A percentile compares a stretch with the other conserved stretches of the same genome.
phyloP scores from a whole-genome alignment of 2,113 vertebrate genomes.

The Dipodomys stephensi region DNA sequence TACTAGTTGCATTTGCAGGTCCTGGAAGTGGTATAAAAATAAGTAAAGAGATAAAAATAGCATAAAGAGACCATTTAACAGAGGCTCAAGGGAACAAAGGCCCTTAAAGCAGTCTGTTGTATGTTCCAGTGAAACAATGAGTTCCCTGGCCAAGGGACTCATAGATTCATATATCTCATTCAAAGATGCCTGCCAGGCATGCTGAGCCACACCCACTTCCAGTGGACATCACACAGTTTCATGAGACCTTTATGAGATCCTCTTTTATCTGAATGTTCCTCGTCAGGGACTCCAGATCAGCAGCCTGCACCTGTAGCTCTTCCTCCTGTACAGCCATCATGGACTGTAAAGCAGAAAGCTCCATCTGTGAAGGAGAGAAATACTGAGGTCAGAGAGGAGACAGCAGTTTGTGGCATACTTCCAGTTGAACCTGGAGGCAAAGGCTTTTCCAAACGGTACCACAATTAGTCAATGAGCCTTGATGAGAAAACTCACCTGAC shows the following conservation, averaged over 20 bases:
- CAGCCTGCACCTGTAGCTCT: constrained; percentile 89
- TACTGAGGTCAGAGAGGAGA: fast-evolving
- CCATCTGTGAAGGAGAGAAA: constrained; percentile 84
- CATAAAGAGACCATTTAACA: background rate
- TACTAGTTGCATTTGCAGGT: constrained; percentile 92
- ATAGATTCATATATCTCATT: background rate
- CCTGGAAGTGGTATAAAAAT: constrained; percentile 84
- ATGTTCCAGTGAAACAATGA: background rate
- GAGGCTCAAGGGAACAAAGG: background rate
- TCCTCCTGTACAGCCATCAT: constrained; percentile 86
- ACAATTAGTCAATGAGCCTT: background rate
- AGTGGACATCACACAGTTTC: background rate
- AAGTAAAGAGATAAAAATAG: background rate
- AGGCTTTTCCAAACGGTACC: background rate
- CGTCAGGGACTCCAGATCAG: constrained; percentile 89
- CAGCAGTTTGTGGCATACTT: background rate
- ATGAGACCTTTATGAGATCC: constrained; percentile 91
- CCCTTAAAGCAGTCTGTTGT: background rate
- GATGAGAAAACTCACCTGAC: constrained; percentile 85
- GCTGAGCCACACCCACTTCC: background rate
- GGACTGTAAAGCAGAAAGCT: constrained; percentile 90
- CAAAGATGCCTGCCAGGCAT: background rate
- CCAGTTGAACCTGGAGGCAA: background rate
- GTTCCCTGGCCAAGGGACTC: background rate
- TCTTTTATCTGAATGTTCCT: constrained; percentile 92